Evolutionary conservation across 2,797 vertebrate species (phyloP), one percentile per base, ranked within the genome.

Genomic region (Esox lucius): DNA sequence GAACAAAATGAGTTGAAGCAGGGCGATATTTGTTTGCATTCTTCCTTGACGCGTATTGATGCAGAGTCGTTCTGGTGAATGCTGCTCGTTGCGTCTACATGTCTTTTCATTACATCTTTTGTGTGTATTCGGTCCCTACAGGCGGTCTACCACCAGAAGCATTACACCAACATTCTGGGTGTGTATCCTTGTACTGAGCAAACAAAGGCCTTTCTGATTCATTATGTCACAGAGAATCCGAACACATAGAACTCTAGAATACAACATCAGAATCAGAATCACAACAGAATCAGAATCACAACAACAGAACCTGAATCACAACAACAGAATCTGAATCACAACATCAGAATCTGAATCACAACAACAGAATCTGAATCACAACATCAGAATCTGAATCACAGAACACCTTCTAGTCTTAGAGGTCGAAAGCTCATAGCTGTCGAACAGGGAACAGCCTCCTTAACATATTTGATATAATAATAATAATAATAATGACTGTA

Each of bases 361-460:
- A 51, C 48, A 17, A 49, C 48, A 49, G 51, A 17, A 49, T 49
- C 46, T 1, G 9, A n/a, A 53, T 53, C 17, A 53, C 33, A 35
- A 35, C 33, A 35, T 35, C 33, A 35, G 16, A 53, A n/a, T 19
- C 2, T 6, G 19, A n/a, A 53, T 1, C 5, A 17, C 19, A 4
- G 16, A 15, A 51, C 19, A 51, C 92, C 83, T 51, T 51, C 16
- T 92, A 91, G 74, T 92, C 89, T 80, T 91, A 88, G 67, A 91
- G 87, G 79, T 93, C 91, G 1, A 93, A 72, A 92, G 86, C 81
- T 92, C 92, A 75, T 93, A 93, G 88, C 88, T 93, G 86, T 93
- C 90, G 0, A 91, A 92, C 49, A 51, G 49, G 49, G 49, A 4
- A 1, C 19, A 16, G 49, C 16, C 16, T 17, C 49, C 0, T 1